Base-by-base conservation (phyloP, 2,888 invertebrate species). In the Leptura quadrifasciata region DNA sequence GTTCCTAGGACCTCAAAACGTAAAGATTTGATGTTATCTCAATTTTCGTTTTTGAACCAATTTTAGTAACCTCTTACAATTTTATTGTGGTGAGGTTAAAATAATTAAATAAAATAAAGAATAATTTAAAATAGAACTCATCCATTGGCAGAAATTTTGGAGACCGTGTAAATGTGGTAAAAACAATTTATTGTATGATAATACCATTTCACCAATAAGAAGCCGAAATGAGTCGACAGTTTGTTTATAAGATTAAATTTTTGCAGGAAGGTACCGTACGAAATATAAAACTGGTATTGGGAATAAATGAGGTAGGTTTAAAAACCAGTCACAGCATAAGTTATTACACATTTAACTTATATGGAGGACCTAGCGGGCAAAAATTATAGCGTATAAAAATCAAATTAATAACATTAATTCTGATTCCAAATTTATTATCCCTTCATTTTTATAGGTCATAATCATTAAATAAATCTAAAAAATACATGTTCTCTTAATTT, bases 221-320 rank as follows among this genome's bases (percentile, higher is more conserved):
- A 47, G 15, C n/a, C 17, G n/a, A 47, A 47, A 47, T 4, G n/a
- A 4, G 47, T 6, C 5, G 47, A 0, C 15, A 5, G 4, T n/a
- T 15, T 5, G 4, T n/a, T n/a, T 47, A 47, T 12, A 47, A 47
- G 27, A 60, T 31, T 60, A 27, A 27, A n/a, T 24, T 60, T 57
- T 63, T 39, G 39, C 63, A 39, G 39, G 17, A 2, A 61, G 61
- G 47, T 39, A 39, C 39, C 39, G 47, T 60, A 60, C 60, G 60
- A 60, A 60, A 60, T 31, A n/a, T 27, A 27, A 58, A 60, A 60
- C 60, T 60, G 60, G 60, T 60, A 60, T 60, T 60, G 8, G 27
- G 60, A 27, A 60, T 60, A 60, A 31, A 27, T 47, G n/a, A 47
- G 47, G 60, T 60, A 27, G 60, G 60, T 60, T 27, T 60, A 60